A percentile compares a stretch with the other conserved stretches of the same genome.
These are phyloP conservation scores for Ariopsis seemanni DNA, from an alignment of 2,113 vertebrate species.

Conservation along the genomic window DNA sequence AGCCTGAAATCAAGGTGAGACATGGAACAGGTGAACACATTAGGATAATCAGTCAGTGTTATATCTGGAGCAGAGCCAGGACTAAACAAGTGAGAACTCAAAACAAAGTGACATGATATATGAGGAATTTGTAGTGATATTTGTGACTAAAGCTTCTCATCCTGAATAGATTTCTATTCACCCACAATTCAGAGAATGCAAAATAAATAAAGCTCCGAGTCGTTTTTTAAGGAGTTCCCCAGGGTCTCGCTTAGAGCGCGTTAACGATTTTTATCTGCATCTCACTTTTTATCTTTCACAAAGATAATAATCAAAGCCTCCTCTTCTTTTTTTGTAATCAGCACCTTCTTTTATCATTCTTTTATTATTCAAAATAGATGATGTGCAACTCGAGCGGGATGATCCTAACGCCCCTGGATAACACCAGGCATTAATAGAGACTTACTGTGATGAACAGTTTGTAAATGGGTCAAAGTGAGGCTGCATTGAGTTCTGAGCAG, in stretches of 20 bases:
- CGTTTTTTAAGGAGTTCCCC: constrained; percentile 23
- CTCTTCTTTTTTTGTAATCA: neutral
- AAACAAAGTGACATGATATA: neutral
- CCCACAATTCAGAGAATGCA: no score
- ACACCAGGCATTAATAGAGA: neutral
- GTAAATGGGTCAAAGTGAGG: constrained; percentile 18
- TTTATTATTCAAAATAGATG: neutral
- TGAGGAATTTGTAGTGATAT: no score
- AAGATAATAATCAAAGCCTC: constrained; percentile 4
- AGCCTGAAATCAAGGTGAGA: neutral
- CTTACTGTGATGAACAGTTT: neutral
- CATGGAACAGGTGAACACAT: neutral
- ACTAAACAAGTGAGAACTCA: neutral
- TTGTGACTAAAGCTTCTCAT: neutral
- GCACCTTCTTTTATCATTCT: neutral
- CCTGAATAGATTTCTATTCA: neutral
- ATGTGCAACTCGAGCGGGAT: neutral
- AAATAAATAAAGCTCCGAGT: neutral
- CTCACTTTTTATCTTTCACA: constrained; percentile 5
- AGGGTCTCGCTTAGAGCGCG: constrained; percentile 9
- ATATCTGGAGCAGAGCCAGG: neutral
- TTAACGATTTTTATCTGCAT: neutral
- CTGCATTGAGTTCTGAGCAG: neutral
- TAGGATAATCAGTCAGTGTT: neutral
- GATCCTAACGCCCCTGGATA: neutral